Percentiles rank a stretch among this genome's conserved stretches.
Evolutionary conservation across 2,113 vertebrate genomes (phyloP).

Genomic region (Merops nubicus): DNA sequence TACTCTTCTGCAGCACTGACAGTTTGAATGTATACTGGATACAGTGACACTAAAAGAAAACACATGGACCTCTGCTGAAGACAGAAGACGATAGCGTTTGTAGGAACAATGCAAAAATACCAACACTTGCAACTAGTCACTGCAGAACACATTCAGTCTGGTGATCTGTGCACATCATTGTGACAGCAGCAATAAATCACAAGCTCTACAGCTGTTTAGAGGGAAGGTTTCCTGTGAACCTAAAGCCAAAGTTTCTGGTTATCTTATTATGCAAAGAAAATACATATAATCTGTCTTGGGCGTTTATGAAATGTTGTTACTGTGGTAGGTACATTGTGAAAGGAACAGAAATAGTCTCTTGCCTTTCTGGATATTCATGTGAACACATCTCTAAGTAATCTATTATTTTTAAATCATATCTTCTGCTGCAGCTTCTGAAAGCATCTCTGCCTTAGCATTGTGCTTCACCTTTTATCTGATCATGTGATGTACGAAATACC

Average conservation of each 20-base stretch:
- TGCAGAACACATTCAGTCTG: background rate
- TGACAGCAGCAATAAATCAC: slow-evolving; percentile 48
- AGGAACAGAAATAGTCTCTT: background rate
- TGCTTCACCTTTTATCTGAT: background rate
- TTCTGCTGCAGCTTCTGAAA: background rate
- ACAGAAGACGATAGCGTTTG: slow-evolving; percentile 2
- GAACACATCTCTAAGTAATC: background rate
- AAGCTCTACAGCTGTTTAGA: background rate
- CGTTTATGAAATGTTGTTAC: background rate
- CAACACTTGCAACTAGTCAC: slow-evolving; percentile 5
- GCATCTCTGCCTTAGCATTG: background rate
- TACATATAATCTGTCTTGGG: background rate
- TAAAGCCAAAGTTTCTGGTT: background rate
- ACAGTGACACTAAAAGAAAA: background rate
- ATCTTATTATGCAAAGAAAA: background rate
- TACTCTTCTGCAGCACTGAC: background rate
- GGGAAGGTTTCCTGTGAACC: background rate
- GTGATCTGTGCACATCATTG: slow-evolving; percentile 8
- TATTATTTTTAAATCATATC: background rate
- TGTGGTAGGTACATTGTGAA: background rate
- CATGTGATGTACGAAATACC: background rate
- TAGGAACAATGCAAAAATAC: slow-evolving; percentile 18
- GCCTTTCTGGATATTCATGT: background rate
- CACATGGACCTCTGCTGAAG: background rate
- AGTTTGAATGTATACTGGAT: background rate